Percentiles rank a stretch among this genome's conserved stretches.
Conservation (phyloP, 2,888 invertebrate species). For the Deilephila porcellus region DNA sequence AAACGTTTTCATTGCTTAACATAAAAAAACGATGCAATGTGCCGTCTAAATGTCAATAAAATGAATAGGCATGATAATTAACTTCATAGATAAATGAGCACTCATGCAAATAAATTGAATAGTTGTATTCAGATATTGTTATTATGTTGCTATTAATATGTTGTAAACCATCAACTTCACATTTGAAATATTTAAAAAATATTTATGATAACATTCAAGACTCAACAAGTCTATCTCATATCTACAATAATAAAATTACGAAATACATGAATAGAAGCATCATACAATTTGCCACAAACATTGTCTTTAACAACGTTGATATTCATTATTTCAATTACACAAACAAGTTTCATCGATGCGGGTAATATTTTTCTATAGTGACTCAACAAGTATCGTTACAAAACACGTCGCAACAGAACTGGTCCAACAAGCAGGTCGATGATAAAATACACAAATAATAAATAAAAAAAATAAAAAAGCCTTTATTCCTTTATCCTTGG, state of each 20-base stretch:
- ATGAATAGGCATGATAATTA: background rate
- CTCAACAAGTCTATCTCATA: too few species aligned
- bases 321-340: background rate
- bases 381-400: background rate
- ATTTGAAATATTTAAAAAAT: too few species aligned
- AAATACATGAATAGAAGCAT: too few species aligned
- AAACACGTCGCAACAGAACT: background rate
- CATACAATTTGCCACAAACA: background rate
- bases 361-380: background rate
- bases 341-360: background rate
- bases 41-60: constrained; percentile 14
- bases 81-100: background rate
- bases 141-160: too few species aligned
- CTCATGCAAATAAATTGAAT: background rate
- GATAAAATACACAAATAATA: background rate
- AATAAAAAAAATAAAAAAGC: too few species aligned
- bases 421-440: background rate
- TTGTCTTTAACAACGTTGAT: background rate
- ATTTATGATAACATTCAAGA: too few species aligned
- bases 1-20: constrained; percentile 14
- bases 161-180: too few species aligned
- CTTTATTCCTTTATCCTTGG: too few species aligned
- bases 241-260: too few species aligned
- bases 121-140: too few species aligned
- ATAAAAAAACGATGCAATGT: background rate